These are phyloP conservation scores for Thamnophis elegans DNA, from an alignment of 2,797 vertebrate genomes.

Conservation along the genomic window DNA sequence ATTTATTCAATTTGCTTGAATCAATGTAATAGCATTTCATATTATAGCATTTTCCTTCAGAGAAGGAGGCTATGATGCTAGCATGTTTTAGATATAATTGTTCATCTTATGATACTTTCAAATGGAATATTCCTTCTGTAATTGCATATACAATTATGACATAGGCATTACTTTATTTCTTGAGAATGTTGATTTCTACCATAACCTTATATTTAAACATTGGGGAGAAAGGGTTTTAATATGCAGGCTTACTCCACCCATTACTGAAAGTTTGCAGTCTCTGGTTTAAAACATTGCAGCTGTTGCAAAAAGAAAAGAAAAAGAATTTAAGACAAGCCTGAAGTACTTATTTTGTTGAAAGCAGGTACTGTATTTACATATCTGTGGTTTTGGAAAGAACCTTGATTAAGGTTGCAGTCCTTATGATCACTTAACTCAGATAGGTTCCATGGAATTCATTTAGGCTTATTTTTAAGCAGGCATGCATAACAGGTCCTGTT, in stretches of 20 bases:
- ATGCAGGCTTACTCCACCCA: constrained; percentile 55
- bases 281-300: constrained; percentile 62
- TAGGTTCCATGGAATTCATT: background rate
- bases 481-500: background rate
- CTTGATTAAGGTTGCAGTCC: background rate
- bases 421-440: background rate
- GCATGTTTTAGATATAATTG: constrained; percentile 73
- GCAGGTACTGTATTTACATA: rapidly evolving
- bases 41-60: constrained; percentile 72
- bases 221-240: constrained; percentile 58
- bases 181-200: constrained; percentile 61
- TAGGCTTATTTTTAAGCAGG: background rate
- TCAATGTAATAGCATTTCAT: constrained; percentile 46
- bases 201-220: constrained; percentile 63
- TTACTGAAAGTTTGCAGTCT: constrained; percentile 53
- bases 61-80: constrained; percentile 62
- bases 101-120: constrained; percentile 73
- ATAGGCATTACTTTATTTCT: constrained; percentile 67
- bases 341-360: constrained; percentile 46
- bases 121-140: constrained; percentile 66
- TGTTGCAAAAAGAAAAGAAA: constrained; percentile 47
- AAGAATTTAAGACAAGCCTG: constrained; percentile 30
- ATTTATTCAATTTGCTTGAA: constrained; percentile 75
- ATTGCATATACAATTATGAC: constrained; percentile 67
- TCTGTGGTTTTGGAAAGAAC: background rate